phyloP scores from a whole-genome alignment of 2,797 vertebrate species.

The Nyctibius grandis region DNA sequence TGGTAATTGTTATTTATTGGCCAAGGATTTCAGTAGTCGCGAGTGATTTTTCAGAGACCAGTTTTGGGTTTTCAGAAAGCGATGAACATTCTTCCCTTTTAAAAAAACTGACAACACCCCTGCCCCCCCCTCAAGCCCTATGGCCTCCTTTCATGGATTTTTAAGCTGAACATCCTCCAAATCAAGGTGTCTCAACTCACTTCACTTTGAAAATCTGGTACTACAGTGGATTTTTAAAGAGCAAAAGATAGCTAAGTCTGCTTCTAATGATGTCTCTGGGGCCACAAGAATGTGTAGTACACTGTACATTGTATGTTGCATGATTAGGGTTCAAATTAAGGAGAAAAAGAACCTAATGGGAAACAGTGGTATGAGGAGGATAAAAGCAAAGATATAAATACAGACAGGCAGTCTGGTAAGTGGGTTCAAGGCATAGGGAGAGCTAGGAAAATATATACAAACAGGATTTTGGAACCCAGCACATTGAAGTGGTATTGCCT shows the following conservation, averaged over 20 bases:
- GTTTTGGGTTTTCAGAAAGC: not conserved
- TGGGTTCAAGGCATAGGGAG: not conserved
- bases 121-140: too few relatives aligned
- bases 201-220: not conserved
- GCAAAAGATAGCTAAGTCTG: not conserved
- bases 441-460: not conserved
- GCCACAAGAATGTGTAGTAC: not conserved
- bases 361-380: not conserved
- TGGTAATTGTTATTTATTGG: not conserved
- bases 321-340: not conserved
- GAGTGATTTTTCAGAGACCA: not conserved
- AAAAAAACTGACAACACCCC: too few relatives aligned
- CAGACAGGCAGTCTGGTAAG: not conserved
- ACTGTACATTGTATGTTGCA: not conserved
- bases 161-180: not conserved
- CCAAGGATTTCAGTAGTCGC: not conserved
- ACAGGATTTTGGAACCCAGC: not conserved
- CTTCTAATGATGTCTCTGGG: not conserved
- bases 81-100: not conserved
- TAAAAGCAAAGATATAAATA: not conserved
- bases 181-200: not conserved
- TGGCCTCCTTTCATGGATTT: not conserved
- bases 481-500: not conserved
- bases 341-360: not conserved
- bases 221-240: not conserved